Percentiles rank a stretch among this genome's conserved stretches.
Evolutionary conservation across 2,113 vertebrate genomes (phyloP).

Genomic region (Brienomyrus longianalis): DNA sequence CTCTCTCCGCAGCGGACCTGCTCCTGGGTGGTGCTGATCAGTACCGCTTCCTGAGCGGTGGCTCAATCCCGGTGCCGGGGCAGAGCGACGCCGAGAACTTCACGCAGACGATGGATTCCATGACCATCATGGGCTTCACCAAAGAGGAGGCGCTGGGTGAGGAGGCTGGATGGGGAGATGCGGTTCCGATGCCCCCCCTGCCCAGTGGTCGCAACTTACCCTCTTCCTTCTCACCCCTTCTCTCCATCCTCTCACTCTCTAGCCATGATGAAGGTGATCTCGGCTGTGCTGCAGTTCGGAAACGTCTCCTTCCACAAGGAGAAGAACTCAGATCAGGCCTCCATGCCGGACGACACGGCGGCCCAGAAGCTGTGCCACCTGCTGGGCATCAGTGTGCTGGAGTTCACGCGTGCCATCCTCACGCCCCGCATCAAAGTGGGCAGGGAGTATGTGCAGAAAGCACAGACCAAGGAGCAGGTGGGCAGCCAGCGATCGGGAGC

Average conservation of each 20-base stretch:
- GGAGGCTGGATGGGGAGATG: constrained; percentile 24
- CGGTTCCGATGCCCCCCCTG: neutral
- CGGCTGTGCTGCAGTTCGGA: constrained; percentile 79
- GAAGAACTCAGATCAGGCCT: constrained; percentile 78
- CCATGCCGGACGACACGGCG: constrained; percentile 86
- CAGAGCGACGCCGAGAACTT: constrained; percentile 82
- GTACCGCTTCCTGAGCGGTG: constrained; percentile 78
- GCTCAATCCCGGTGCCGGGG: constrained; percentile 65
- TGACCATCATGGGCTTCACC: constrained; percentile 79
- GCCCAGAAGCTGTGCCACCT: constrained; percentile 86
- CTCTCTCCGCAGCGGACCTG: constrained; percentile 61
- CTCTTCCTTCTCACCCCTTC: neutral
- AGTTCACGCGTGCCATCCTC: constrained; percentile 81
- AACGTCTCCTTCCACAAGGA: constrained; percentile 77
- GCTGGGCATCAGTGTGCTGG: constrained; percentile 78
- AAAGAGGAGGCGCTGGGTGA: constrained; percentile 75
- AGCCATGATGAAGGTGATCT: constrained; percentile 80
- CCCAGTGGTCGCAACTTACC: neutral
- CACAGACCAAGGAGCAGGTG: constrained; percentile 86
- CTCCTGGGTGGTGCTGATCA: constrained; percentile 68
- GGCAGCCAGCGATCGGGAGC: neutral
- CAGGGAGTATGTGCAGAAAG: constrained; percentile 84
- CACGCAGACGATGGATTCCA: constrained; percentile 83
- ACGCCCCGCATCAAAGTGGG: constrained; percentile 85
- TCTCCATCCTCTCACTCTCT: neutral